phyloP scores from a whole-genome alignment of 1,140 invertebrate species.

The Ectropis grisescens region DNA sequence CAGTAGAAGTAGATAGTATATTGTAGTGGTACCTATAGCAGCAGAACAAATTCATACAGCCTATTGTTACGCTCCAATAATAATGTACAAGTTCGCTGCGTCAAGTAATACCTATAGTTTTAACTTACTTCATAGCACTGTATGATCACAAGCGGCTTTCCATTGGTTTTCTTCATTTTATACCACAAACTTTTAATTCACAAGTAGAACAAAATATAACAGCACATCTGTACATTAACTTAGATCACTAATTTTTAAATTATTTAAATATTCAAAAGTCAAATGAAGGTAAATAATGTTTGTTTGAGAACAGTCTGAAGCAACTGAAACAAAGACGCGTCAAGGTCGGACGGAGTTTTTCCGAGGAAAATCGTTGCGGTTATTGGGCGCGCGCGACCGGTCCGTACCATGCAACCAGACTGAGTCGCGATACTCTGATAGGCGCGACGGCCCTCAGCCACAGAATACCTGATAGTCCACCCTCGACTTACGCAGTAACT shows the following conservation, averaged over 20 bases:
- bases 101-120: too few species aligned
- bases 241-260: neutral
- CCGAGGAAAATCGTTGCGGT: conserved; percentile 31
- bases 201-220: neutral
- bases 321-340: conserved; percentile 35
- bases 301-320: conserved; percentile 15
- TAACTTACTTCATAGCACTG: conserved; percentile 71
- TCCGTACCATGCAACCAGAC: conserved; percentile 17
- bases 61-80: conserved; percentile 19
- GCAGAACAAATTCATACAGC: too few species aligned
- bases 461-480: neutral
- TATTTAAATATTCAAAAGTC: neutral
- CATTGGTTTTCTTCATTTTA: conserved; percentile 53
- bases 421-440: conserved; percentile 6
- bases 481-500: too few species aligned
- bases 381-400: conserved; percentile 13
- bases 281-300: too few species aligned
- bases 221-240: neutral
- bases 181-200: neutral
- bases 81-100: conserved; percentile 15
- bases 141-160: conserved; percentile 63
- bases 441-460: conserved; percentile 1
- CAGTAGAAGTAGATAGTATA: too few species aligned
- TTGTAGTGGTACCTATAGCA: too few species aligned
- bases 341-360: conserved; percentile 52